Conservation (phyloP, 2,888 invertebrate genomes). For the Chaetogeoica ovagalla region DNA sequence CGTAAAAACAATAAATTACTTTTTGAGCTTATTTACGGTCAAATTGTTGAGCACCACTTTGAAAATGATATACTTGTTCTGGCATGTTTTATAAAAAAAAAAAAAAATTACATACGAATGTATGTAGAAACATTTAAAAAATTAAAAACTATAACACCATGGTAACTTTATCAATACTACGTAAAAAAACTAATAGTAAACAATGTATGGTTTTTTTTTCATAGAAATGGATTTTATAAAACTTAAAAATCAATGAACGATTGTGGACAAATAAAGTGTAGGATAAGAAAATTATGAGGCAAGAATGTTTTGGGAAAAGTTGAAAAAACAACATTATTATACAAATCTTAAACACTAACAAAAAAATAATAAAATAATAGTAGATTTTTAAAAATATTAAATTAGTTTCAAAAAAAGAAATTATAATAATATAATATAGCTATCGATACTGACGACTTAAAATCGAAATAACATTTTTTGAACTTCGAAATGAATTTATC, state of each 20-base stretch:
- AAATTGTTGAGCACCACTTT: slow-evolving; percentile 45
- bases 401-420: slow-evolving; percentile 34
- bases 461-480: slow-evolving; percentile 44
- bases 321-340: slow-evolving; percentile 44
- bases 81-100: neutral
- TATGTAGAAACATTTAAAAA: slow-evolving; percentile 1
- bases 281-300: slow-evolving; percentile 38
- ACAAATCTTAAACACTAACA: slow-evolving; percentile 51
- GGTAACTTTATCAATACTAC: slow-evolving; percentile 48
- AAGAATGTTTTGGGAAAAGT: slow-evolving; percentile 51
- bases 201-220: slow-evolving; percentile 17
- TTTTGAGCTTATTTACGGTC: slow-evolving; percentile 38
- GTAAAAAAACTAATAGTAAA: slow-evolving; percentile 30
- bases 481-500: slow-evolving; percentile 41
- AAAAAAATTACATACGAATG: slow-evolving; percentile 9
- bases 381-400: slow-evolving; percentile 25
- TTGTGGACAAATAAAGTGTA: slow-evolving; percentile 45
- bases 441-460: slow-evolving; percentile 49
- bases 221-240: slow-evolving; percentile 30
- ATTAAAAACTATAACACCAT: slow-evolving; percentile 42
- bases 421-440: slow-evolving; percentile 47
- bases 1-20: slow-evolving; percentile 28
- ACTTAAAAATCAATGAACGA: slow-evolving; percentile 29
- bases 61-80: slow-evolving; percentile 25
- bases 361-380: slow-evolving; percentile 36